Evolutionary conservation across 2,113 vertebrate genomes (phyloP), one percentile per base, ranked within the genome.

Genomic region (Catagonus wagneri): DNA sequence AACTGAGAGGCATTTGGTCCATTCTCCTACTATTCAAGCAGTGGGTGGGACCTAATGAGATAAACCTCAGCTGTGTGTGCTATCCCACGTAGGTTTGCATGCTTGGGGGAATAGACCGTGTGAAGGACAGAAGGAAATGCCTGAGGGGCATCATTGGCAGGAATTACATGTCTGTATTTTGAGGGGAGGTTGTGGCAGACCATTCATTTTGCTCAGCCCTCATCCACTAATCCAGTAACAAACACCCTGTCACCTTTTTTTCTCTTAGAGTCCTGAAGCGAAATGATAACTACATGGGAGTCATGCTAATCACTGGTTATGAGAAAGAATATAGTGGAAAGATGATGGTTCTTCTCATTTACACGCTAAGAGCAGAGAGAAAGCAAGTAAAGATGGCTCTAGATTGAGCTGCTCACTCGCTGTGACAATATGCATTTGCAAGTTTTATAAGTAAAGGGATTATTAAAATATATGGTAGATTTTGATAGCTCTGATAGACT

Each of bases 391-490:
- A 86, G 58, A 78, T 36, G 69, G 17, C 39, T 39, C 12, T 92
- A 39, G n/a, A 89, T 22, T 58, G 52, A 95, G 23, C 19, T 50
- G 44, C 27, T 71, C 23, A 91, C 4, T 1, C 34, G 27, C 6
- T 11, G 13, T 58, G 20, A 88, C n/a, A 78, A 22, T n/a, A 16
- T 52, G 58, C 72, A 71, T 83, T 83, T 89, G 32, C 34, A 95
- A 85, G 50, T 16, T 50, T 52, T 27, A 2, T 50, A 15, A 52
- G 69, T 72, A 44, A 96, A 89, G 50, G 56, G 9, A 34, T 5
- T 95, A 44, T 78, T 83, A 65, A 93, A 69, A 58, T 63, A 95
- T 86, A 80, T 85, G 17, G 63, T 34, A 71, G 14, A 23, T 65
- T 91, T 96, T 93, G 56, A 56, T 93, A 71, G 61, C 32, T 89